phyloP scores from a whole-genome alignment of 2,888 invertebrate genomes.

The Antitype chi region DNA sequence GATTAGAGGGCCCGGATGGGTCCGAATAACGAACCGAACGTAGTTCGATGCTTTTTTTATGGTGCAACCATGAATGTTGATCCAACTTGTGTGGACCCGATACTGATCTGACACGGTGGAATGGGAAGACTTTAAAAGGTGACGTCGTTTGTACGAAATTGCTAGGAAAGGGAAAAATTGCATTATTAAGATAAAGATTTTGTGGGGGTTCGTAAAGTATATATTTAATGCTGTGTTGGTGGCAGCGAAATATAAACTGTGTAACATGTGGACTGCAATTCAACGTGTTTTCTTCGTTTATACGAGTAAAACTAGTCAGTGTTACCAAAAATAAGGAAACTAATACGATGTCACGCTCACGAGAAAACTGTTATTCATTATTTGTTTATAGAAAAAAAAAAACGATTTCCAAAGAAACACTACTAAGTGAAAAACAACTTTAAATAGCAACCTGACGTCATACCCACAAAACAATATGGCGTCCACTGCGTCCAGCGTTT shows the following conservation, averaged over 20 bases:
- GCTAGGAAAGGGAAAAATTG: conserved; percentile 29
- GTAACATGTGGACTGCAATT: conserved; percentile 22
- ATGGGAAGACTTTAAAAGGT: conserved; percentile 49
- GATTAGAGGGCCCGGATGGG: conserved; percentile 51
- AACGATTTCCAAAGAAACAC: too few species aligned
- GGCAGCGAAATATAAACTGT: conserved; percentile 34
- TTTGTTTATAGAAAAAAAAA: neutral
- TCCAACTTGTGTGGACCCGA: conserved; percentile 31
- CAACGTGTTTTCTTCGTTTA: conserved; percentile 30
- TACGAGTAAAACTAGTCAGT: conserved; percentile 5
- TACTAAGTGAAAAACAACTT: too few species aligned
- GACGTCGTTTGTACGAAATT: conserved; percentile 36
- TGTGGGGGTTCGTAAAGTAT: conserved; percentile 47
- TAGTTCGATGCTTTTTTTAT: conserved; percentile 52
- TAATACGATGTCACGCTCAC: neutral
- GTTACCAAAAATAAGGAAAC: neutral
- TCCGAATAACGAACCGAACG: conserved; percentile 53
- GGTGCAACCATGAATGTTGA: conserved; percentile 33
- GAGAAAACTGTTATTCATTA: neutral
- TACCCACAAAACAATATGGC: too few species aligned
- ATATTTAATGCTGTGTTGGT: conserved; percentile 30
- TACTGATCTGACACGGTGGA: conserved; percentile 38
- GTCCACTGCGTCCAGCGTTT: too few species aligned
- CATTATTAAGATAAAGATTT: conserved; percentile 53
- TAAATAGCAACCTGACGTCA: too few species aligned